Evolutionary conservation across 2,888 invertebrate genomes (phyloP).

Genomic region (Acronicta aceris): DNA sequence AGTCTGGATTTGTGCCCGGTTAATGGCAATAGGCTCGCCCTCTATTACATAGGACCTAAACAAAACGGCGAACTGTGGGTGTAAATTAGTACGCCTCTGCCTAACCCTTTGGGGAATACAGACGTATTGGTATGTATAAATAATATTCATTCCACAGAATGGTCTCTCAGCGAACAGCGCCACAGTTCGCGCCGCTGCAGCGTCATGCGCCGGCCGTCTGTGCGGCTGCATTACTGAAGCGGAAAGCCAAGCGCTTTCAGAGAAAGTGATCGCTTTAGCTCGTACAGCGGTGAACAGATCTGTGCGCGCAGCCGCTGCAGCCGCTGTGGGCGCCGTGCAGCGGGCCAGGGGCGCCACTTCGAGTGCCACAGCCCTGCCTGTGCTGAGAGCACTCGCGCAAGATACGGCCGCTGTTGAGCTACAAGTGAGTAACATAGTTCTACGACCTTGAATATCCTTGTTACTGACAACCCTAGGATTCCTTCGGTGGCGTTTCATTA

Average conservation of each 20-base stretch:
- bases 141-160: slow-evolving; percentile 78
- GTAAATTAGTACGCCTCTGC: too few species aligned
- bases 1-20: too few species aligned
- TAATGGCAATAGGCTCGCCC: too few species aligned
- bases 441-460: too few species aligned
- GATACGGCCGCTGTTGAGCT: slow-evolving; percentile 97
- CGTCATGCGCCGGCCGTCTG: slow-evolving; percentile 97
- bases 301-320: slow-evolving; percentile 79
- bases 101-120: too few species aligned
- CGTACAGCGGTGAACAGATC: slow-evolving; percentile 66
- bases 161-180: slow-evolving; percentile 93
- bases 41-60: too few species aligned
- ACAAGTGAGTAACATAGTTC: slow-evolving; percentile 90
- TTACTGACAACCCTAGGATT: not conserved
- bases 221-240: slow-evolving; percentile 77
- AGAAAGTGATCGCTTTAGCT: slow-evolving; percentile 74
- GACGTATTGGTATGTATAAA: too few species aligned
- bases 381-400: slow-evolving; percentile 97
- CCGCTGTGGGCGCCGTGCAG: slow-evolving; percentile 98
- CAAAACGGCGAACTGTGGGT: too few species aligned
- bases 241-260: slow-evolving; percentile 78
- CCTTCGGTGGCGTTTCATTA: too few species aligned
- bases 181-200: slow-evolving; percentile 97
- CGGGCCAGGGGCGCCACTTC: slow-evolving; percentile 98
- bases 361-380: slow-evolving; percentile 98